Evolutionary conservation across 1,140 invertebrate genomes (phyloP).

Genomic region (Trichoplusia ni): DNA sequence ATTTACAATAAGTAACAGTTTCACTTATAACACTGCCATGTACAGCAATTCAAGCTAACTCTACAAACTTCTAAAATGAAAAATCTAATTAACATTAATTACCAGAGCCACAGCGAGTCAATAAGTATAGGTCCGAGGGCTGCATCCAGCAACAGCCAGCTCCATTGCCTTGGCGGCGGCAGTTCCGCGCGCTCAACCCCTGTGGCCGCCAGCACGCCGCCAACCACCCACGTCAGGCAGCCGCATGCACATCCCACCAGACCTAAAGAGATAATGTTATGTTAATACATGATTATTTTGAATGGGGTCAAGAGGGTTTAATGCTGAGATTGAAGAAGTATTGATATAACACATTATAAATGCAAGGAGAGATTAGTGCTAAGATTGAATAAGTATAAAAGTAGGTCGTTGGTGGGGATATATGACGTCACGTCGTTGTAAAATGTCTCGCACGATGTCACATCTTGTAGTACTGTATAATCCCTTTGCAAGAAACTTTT

Average conservation of each 20-base stretch:
- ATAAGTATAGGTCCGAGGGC: slow-evolving; percentile 61
- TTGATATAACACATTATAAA: too few species aligned
- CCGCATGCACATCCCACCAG: slow-evolving; percentile 64
- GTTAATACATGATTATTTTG: background rate
- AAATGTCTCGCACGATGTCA: too few species aligned
- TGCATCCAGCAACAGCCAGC: slow-evolving; percentile 65
- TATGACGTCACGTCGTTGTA: too few species aligned
- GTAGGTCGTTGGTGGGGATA: too few species aligned
- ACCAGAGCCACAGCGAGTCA: slow-evolving; percentile 72
- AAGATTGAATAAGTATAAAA: too few species aligned
- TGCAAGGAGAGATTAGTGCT: too few species aligned
- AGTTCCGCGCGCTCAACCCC: slow-evolving; percentile 59
- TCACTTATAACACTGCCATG: too few species aligned
- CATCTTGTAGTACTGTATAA: too few species aligned
- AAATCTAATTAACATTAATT: background rate
- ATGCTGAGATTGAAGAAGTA: too few species aligned
- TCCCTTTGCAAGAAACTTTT: too few species aligned
- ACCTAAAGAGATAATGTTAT: slow-evolving; percentile 39
- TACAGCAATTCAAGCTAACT: background rate
- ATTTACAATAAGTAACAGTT: too few species aligned
- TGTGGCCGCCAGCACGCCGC: slow-evolving; percentile 50
- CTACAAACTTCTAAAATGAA: background rate
- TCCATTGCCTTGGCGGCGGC: slow-evolving; percentile 55
- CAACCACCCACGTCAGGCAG: slow-evolving; percentile 54
- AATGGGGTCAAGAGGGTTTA: too few species aligned